Conservation (phyloP, 1,140 invertebrate species). For the Drosophila navojoa region DNA sequence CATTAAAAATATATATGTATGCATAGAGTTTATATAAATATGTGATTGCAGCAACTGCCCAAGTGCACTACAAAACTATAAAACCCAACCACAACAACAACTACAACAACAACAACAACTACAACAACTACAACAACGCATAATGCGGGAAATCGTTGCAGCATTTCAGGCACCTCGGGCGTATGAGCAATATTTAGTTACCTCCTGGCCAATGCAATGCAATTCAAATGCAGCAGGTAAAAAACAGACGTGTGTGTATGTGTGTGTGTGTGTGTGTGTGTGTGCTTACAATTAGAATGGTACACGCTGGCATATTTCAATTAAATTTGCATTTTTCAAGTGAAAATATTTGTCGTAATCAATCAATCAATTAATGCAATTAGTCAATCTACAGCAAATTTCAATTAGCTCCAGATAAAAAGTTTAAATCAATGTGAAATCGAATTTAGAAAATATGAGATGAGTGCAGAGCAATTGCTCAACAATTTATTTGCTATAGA, state of each 20-base stretch:
- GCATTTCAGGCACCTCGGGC: slow-evolving; percentile 38
- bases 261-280: background rate
- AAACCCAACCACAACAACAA: slow-evolving; percentile 23
- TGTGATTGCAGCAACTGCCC: slow-evolving; percentile 49
- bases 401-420: background rate
- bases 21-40: slow-evolving; percentile 37
- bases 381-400: background rate
- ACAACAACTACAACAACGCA: slow-evolving; percentile 40
- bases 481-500: no score
- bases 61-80: slow-evolving; percentile 64
- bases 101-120: slow-evolving; percentile 35
- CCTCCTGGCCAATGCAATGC: slow-evolving; percentile 23
- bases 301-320: no score
- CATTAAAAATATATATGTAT: slow-evolving; percentile 55
- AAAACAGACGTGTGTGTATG: no score
- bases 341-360: slow-evolving; percentile 2
- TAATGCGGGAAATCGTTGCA: slow-evolving; percentile 42
- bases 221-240: slow-evolving; percentile 25
- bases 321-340: slow-evolving; percentile 5
- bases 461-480: no score
- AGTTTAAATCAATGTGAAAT: background rate
- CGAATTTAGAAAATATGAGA: background rate
- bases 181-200: slow-evolving; percentile 33
- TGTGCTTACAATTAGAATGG: background rate
- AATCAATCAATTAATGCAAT: slow-evolving; percentile 11